Evolutionary conservation across 2,797 vertebrate genomes (phyloP), one percentile per base, ranked within the genome.

Genomic region (Acridotheres tristis): DNA sequence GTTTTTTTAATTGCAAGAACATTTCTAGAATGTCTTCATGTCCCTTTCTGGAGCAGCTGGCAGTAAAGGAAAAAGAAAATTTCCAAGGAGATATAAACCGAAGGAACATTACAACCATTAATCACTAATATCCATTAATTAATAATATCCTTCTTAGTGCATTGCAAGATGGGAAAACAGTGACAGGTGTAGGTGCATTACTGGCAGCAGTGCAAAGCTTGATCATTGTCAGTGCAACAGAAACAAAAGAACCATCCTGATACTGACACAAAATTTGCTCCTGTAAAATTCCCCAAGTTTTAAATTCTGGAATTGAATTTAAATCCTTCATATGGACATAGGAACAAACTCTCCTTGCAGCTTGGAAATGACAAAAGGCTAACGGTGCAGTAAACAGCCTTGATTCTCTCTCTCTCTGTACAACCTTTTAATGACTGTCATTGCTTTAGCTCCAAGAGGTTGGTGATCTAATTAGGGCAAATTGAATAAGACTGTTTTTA

Each of bases 401-500:
- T 92, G 79, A 84, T 89, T 91, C 55, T 53, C 40, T 78, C 40
- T 77, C 69, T 85, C 34, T 58, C 36, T 75, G n/a, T 76, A n/a
- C 55, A 96, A 86, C 83, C 87, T 94, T 96, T 96, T 96, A 96
- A 97, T n/a, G 82, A 93, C 85, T 97, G 88, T 91, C 89, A 93
- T 94, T 96, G 80, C 93, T 93, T 96, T 87, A 93, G 75, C 88
- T 96, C 53, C 57, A 93, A 96, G 94, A 96, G 87, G 80, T 95
- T 97, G 81, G 63, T 95, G 96, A 97, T 97, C 88, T 96, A 96
- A 97, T 97, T 97, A 97, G 80, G 87, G 94, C 45, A 97, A 97
- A 97, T 97, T 97, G 94, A 97, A 96, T 97, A 95, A 96, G 95
- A 97, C 92, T 92, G 88, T 80, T 97, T 97, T 97, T 95, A 96